phyloP scores from a whole-genome alignment of 2,888 invertebrate genomes.

The Gisinianus flammeolus region DNA sequence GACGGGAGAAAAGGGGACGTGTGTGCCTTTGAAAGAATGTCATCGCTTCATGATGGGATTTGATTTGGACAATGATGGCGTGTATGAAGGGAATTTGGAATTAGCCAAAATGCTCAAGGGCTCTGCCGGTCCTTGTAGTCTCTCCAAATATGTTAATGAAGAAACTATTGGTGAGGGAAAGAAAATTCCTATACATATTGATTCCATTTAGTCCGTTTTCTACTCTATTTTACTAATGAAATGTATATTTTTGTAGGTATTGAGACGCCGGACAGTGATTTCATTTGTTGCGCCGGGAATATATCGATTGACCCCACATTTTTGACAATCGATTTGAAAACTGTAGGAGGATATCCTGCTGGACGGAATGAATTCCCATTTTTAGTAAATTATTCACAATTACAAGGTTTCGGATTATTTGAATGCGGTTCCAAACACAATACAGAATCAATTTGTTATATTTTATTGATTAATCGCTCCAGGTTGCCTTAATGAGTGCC shows the following conservation, averaged over 20 bases:
- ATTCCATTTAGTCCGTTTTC: too few relatives aligned
- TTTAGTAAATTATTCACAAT: conserved; percentile 13
- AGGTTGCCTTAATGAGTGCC: conserved; percentile 28
- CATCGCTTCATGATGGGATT: conserved; percentile 44
- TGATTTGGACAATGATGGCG: conserved; percentile 21
- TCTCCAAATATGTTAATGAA: background rate
- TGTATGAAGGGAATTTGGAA: conserved; percentile 37
- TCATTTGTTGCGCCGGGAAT: conserved; percentile 17
- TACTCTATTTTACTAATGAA: too few relatives aligned
- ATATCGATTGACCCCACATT: background rate
- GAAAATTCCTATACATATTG: background rate
- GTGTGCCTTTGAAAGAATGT: conserved; percentile 51
- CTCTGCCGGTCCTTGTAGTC: conserved; percentile 42
- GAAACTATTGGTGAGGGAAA: background rate
- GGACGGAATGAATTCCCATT: conserved; percentile 16
- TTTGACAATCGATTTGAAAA: background rate
- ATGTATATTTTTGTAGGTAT: background rate
- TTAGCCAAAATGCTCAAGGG: conserved; percentile 45
- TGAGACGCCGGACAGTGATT: background rate
- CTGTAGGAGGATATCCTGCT: conserved; percentile 1
- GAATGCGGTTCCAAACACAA: too few relatives aligned
- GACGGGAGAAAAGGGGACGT: conserved; percentile 46
- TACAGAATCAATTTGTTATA: too few relatives aligned
- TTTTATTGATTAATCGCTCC: background rate
- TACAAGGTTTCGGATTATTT: too few relatives aligned